Evolutionary conservation across 2,888 invertebrate genomes (phyloP).

Genomic region (Rhaphigaster nebulosa): DNA sequence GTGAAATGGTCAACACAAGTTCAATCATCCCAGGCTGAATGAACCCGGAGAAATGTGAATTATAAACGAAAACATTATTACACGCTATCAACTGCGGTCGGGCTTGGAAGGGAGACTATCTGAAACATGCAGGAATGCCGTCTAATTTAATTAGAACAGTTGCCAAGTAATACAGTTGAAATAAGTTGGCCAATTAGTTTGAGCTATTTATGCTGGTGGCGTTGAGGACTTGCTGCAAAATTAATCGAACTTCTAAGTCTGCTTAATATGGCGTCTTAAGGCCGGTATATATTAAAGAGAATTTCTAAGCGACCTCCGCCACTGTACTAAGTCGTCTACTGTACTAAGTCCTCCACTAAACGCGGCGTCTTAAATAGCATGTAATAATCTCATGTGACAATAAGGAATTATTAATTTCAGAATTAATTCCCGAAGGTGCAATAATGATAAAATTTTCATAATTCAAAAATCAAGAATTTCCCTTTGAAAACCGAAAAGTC

Average conservation of each 20-base stretch:
- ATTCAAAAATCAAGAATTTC: no score
- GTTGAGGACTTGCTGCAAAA: constrained; percentile 50
- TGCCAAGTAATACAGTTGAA: constrained; percentile 35
- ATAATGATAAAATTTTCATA: no score
- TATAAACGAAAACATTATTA: not conserved
- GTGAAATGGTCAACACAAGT: no score
- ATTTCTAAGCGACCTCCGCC: constrained; percentile 32
- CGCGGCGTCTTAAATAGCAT: not conserved
- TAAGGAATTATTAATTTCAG: not conserved
- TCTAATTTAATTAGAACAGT: constrained; percentile 27
- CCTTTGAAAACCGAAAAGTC: no score
- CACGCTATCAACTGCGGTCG: not conserved
- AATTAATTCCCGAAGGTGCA: not conserved
- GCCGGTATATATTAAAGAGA: constrained; percentile 53
- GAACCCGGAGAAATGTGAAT: not conserved
- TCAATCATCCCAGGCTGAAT: not conserved
- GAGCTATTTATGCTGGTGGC: constrained; percentile 41
- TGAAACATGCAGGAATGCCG: constrained; percentile 25
- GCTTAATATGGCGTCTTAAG: constrained; percentile 23
- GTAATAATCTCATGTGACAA: not conserved
- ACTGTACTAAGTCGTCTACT: not conserved
- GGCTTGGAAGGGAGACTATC: not conserved
- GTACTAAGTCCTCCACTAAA: not conserved
- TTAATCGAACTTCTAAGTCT: constrained; percentile 57
- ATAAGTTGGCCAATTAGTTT: constrained; percentile 52